Evolutionary conservation across 2,113 vertebrate species (phyloP).

Genomic region (Cephalopholis sonnerati): DNA sequence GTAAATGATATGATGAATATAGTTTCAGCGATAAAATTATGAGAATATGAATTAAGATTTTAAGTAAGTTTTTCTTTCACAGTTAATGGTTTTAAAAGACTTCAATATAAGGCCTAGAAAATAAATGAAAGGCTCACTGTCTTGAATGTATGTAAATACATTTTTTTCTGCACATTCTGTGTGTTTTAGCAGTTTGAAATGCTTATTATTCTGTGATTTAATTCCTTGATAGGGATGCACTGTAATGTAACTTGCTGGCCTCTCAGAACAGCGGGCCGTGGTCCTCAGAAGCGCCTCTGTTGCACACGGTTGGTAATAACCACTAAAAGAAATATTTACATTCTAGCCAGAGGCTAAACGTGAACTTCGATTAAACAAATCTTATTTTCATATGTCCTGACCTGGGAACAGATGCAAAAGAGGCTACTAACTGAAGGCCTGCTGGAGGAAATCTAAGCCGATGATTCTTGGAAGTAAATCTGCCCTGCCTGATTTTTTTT

Average conservation of each 20-base stretch:
- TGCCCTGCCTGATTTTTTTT: background rate
- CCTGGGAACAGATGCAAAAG: conserved; percentile 48
- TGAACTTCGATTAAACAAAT: conserved; percentile 58
- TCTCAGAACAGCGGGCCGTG: background rate
- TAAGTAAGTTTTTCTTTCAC: background rate
- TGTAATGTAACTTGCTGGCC: too few relatives aligned
- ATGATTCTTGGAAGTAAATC: background rate
- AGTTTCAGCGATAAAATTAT: background rate
- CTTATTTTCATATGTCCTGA: conserved; percentile 53
- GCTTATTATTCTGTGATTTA: background rate
- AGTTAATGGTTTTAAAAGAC: background rate
- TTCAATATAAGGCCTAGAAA: background rate
- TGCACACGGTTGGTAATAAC: background rate
- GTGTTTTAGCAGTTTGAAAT: background rate
- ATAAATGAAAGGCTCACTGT: background rate
- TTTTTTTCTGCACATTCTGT: background rate
- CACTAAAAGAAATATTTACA: conserved; percentile 35
- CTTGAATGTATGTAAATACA: background rate
- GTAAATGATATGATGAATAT: background rate
- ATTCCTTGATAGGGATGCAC: background rate
- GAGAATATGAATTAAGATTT: background rate
- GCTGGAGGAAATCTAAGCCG: background rate
- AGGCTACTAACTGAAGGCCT: conserved; percentile 5
- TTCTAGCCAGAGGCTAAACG: conserved; percentile 52
- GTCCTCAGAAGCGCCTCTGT: background rate